A percentile compares a stretch with the other conserved stretches of the same genome.
Conservation (phyloP, 2,888 invertebrate species). For the Temnothorax unifasciatus region DNA sequence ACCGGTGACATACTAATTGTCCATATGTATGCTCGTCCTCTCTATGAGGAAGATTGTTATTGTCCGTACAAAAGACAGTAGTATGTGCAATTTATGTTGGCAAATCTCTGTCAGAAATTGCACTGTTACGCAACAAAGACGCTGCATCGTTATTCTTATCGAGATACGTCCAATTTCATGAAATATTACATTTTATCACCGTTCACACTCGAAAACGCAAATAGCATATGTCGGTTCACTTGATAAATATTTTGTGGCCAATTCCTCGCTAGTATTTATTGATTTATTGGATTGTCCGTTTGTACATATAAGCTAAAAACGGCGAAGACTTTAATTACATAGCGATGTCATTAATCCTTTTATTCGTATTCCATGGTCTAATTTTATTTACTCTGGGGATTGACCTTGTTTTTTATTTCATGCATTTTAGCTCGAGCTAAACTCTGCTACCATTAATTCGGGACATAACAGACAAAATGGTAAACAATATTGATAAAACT, state of each 20-base stretch:
- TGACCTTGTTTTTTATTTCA: constrained; percentile 24
- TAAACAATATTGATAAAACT: constrained; percentile 13
- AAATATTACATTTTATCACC: constrained; percentile 15
- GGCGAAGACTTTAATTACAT: neutral
- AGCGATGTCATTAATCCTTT: constrained; percentile 9
- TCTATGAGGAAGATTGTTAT: constrained; percentile 13
- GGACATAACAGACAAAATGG: neutral
- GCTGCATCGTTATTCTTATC: constrained; percentile 41
- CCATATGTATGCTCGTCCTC: constrained; percentile 41
- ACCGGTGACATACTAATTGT: constrained; percentile 68
- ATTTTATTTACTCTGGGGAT: constrained; percentile 3
- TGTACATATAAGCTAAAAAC: neutral
- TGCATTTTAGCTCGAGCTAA: neutral
- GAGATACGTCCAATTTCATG: neutral
- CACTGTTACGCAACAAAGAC: constrained; percentile 9
- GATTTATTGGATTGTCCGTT: constrained; percentile 7
- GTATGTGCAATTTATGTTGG: constrained; percentile 21
- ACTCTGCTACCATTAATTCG: neutral
- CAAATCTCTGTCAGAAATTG: constrained; percentile 28
- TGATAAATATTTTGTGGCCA: constrained; percentile 21
- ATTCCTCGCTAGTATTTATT: neutral
- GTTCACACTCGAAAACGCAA: neutral
- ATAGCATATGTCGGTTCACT: neutral
- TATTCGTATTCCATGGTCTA: neutral
- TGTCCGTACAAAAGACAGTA: constrained; percentile 19